Base-by-base conservation (phyloP, 2,888 invertebrate genomes). In the Agrochola lychnidis region DNA sequence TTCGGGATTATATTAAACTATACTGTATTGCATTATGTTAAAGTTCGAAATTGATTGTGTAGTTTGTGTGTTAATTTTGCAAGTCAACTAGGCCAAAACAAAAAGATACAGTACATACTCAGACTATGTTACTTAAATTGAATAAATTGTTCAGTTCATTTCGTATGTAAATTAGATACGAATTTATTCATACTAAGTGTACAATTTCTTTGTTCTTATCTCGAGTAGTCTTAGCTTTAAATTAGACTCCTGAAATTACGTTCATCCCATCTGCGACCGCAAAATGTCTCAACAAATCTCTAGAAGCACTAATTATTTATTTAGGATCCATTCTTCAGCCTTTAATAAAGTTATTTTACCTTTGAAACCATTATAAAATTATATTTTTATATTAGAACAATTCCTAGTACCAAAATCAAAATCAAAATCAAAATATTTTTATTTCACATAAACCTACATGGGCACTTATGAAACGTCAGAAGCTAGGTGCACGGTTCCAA, bases 111-210 rank as follows among this genome's bases (percentile, higher is more conserved):
- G 25, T 22, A 22, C 61, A 36, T 59, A 66, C 57, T 53, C 19
- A 40, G 9, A 61, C 30, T 14, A 59, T 22, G 12, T 36, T n/a
- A 63, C 48, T 42, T 56, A 42, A 71, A 84, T 42, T 72, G 12
- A 76, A 70, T 82, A 40, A 63, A 81, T 63, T 72, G 69, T 57
- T 56, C 45, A 63, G 69, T 70, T 73, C 62, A 76, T 81, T 84
- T 56, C 14, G 36, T 76, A 84, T 84, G 81, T 68, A 80, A 82
- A 82, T 84, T 67, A 61, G 36, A 56, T n/a, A n/a, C 12, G 51
- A 62, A 78, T 73, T 79, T 62, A 79, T 79, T 51, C 53, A 67
- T 36, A 30, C 40, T 56, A 66, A 67, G 36, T 51, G 42, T 70
- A 40, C 19, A 80, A 70, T 80, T 84, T 51, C 56, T 70, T 72